Evolutionary conservation across 2,888 invertebrate genomes (phyloP).

Genomic region (Pyralis farinalis): DNA sequence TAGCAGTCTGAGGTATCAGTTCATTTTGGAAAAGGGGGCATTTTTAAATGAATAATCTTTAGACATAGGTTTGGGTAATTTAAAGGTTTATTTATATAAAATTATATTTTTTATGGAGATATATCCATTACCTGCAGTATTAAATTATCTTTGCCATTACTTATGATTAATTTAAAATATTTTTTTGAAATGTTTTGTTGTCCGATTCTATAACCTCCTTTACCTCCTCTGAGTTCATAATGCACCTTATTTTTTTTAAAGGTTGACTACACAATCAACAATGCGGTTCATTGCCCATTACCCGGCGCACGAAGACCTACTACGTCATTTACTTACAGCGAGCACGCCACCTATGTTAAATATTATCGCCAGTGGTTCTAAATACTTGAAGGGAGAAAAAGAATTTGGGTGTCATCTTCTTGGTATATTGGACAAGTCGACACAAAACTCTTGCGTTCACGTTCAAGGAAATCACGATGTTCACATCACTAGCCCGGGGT

Average conservation of each 20-base stretch:
- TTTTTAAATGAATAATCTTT: no score
- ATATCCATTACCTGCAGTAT: no score
- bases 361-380: slow-evolving; percentile 34
- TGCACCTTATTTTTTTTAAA: slow-evolving; percentile 30
- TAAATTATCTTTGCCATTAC: no score
- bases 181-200: no score
- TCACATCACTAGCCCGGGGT: slow-evolving; percentile 77
- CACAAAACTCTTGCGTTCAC: slow-evolving; percentile 27
- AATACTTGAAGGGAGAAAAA: slow-evolving; percentile 15
- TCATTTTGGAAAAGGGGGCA: no score
- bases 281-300: slow-evolving; percentile 37
- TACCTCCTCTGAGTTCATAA: no score
- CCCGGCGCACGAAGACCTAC: slow-evolving; percentile 34
- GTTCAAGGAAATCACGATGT: slow-evolving; percentile 80
- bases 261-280: slow-evolving; percentile 45
- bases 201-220: no score
- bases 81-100: no score
- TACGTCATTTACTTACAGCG: slow-evolving; percentile 27
- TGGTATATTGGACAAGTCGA: slow-evolving; percentile 29
- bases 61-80: no score
- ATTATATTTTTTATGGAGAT: no score
- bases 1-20: no score
- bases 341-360: slow-evolving; percentile 41
- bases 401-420: slow-evolving; percentile 26
- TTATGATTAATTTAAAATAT: no score